These are phyloP conservation scores for Ophiodon elongatus DNA, from an alignment of 2,113 vertebrate species.

Conservation along the genomic window DNA sequence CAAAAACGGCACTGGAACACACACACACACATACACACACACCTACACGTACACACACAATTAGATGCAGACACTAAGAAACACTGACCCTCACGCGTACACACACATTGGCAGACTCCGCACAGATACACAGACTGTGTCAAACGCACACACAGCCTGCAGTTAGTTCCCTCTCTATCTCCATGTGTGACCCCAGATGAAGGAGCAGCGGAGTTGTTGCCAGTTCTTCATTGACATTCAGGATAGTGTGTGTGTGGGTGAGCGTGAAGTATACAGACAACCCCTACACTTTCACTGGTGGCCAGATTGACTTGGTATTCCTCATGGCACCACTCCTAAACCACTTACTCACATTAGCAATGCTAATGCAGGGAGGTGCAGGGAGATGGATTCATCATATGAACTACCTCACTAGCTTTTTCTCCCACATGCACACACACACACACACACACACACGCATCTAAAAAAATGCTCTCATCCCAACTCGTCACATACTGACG, in stretches of 20 bases:
- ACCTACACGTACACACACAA: not conserved
- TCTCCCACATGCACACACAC: not conserved
- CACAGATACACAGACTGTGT: slow-evolving; percentile 3
- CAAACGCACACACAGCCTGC: not conserved
- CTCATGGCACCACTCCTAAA: slow-evolving; percentile 62
- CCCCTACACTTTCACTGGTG: slow-evolving; percentile 53
- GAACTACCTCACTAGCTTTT: not conserved
- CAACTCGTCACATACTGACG: not conserved
- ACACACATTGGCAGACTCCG: not conserved
- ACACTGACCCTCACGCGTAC: slow-evolving; percentile 2
- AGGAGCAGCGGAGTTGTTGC: slow-evolving; percentile 39
- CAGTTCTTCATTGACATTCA: slow-evolving; percentile 69
- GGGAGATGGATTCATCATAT: slow-evolving; percentile 51
- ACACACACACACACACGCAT: not conserved
- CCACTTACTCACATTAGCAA: slow-evolving; percentile 68
- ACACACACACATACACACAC: not conserved
- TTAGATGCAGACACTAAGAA: slow-evolving; percentile 3
- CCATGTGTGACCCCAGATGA: slow-evolving; percentile 47
- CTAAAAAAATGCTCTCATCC: not conserved
- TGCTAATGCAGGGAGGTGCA: slow-evolving; percentile 58
- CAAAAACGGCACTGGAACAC: slow-evolving; percentile 39
- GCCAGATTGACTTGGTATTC: slow-evolving; percentile 68
- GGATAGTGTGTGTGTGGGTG: slow-evolving; percentile 23
- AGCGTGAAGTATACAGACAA: slow-evolving; percentile 43
- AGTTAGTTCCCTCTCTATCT: slow-evolving; percentile 18